Base-by-base conservation (phyloP, 1,140 invertebrate genomes). In the Melanaphis sacchari region DNA sequence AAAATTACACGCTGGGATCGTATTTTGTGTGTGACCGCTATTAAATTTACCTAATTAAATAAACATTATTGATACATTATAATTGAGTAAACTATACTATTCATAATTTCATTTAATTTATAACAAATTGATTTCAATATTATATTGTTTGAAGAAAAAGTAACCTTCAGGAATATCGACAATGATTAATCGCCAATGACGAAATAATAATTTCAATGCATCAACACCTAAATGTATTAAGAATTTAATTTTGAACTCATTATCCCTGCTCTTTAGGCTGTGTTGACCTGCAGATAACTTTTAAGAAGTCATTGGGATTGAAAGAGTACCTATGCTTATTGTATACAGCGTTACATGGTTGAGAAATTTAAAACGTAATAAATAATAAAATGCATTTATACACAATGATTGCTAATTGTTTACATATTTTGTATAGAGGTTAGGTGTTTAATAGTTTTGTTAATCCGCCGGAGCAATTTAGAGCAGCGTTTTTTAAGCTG, bases 181-280 rank as follows among this genome's bases (percentile, higher is more conserved):
- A 76, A n/a, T 88, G 18, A 46, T 41, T 88, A 88, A 21, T 88
- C 21, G 41, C 24, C n/a, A 88, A 43, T 88, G 41, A 88, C 43
- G 41, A 88, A 88, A 46, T 46, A 46, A 49, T 85, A 31, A 49
- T 15, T 49, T 49, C 15, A 31, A 76, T n/a, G 59, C 31, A n/a
- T 76, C 59, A 76, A 76, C 59, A 76, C n/a, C 15, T 66, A 18
- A n/a, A 18, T 66, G 11, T 18, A n/a, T n/a, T 76, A n/a, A n/a
- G 59, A 76, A 76, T 76, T 88, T 88, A 36, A 88, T 88, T 88
- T 88, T 88, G 31, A 88, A 88, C 43, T 88, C 43, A n/a, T 88
- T 88, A 88, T 46, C 43, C 43, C 15, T 88, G 31, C 46, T 49
- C 15, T n/a, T 88, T 21, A 21, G 43, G 31, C 43, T 6, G 6